Evolutionary conservation across 2,113 vertebrate species (phyloP), one percentile per base, ranked within the genome.

Genomic region (Todiramphus saurophagus): DNA sequence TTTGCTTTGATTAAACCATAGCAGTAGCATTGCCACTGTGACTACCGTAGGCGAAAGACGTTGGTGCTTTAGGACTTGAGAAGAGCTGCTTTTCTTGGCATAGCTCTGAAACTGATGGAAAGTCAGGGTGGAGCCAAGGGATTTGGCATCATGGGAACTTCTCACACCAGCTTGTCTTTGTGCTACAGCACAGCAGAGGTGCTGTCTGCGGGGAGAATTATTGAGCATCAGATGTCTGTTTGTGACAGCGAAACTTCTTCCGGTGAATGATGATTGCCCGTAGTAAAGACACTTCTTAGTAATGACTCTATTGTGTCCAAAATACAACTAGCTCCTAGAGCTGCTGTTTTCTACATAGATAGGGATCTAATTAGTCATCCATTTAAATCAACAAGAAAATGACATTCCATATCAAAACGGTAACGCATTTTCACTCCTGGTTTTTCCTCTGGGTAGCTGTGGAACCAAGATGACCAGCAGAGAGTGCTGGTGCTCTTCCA

Each of bases 401-500:
- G 51, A 20, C 66, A 73, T 89, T 93, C 55, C 19, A 2, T 66
- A 15, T 87, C 7, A 30, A 92, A 89, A 46, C 15, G 13, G 28
- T 30, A 86, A 39, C 24, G 69, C 33, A 10, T 75, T 91, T 93
- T 69, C 21, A 33, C 48, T 82, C 25, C 62, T 90, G 30, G 1
- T 70, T 77, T 89, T 62, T 72, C 28, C 33, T 56, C 15, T 44
- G 4, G n/a, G 28, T 80, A 93, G 19, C 43, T 62, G 2, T 4
- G 37, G 35, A 87, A 25, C 67, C 37, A 12, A 39, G n/a, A 60
- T 94, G 51, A 58, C 96, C 96, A 97, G 95, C 94, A 97, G 96
- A 83, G 94, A 90, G 94, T 94, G 93, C 96, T 97, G 82, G 48
- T 92, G 78, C 70, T 92, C 96, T 90, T 90, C 70, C 27, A 75